These are phyloP conservation scores for Conomelus anceps DNA, from an alignment of 2,888 invertebrate genomes.

Conservation along the genomic window DNA sequence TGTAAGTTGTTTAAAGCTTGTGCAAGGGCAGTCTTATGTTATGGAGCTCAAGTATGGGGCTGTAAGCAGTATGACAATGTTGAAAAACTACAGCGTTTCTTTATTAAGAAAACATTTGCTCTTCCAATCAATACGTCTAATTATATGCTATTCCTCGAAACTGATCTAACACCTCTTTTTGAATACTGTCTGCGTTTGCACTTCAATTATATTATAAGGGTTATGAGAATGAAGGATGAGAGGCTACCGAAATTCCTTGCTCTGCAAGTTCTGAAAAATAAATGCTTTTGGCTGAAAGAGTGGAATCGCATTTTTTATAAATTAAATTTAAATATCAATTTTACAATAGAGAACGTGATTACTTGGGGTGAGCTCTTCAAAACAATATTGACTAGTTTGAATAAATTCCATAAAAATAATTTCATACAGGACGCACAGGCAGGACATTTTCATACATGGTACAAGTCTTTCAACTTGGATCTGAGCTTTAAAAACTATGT, in stretches of 20 bases:
- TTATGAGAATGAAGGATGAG: background rate
- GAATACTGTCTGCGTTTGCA: background rate
- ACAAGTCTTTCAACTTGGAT: background rate
- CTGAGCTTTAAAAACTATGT: background rate
- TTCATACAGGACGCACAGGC: background rate
- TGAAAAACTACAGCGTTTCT: constrained; percentile 8
- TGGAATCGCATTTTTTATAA: too few relatives aligned
- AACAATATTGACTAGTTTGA: background rate
- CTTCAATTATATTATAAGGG: background rate
- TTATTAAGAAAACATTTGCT: constrained; percentile 18
- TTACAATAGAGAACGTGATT: background rate
- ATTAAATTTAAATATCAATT: background rate
- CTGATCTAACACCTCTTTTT: background rate
- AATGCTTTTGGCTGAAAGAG: background rate
- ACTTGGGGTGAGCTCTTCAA: background rate
- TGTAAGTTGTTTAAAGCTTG: constrained; percentile 14
- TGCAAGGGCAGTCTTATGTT: constrained; percentile 16
- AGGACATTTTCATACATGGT: background rate
- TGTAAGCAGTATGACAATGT: constrained; percentile 8
- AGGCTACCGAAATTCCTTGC: constrained; percentile 12
- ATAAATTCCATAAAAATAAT: background rate
- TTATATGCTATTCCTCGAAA: constrained; percentile 22
- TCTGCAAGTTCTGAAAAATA: constrained; percentile 1
- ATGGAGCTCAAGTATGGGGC: constrained; percentile 21
- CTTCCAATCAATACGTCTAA: constrained; percentile 21